phyloP scores from a whole-genome alignment of 2,113 vertebrate genomes.

The Nesogale talazaci region DNA sequence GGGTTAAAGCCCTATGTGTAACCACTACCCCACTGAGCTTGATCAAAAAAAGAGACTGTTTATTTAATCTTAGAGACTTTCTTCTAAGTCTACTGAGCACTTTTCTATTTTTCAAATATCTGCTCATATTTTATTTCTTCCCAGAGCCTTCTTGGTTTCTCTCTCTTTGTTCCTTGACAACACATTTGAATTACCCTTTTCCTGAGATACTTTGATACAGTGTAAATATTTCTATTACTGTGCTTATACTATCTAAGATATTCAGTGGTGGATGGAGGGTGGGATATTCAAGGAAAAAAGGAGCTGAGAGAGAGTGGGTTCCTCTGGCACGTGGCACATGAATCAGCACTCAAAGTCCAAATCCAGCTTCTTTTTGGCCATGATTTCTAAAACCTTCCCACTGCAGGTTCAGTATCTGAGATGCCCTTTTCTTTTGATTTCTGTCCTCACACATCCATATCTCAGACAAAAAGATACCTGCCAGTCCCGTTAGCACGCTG shows the following conservation, averaged over 20 bases:
- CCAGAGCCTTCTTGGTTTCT: neutral
- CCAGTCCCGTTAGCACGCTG: fast-evolving
- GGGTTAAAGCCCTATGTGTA: too few relatives aligned
- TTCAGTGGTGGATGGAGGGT: fast-evolving
- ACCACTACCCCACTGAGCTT: too few relatives aligned
- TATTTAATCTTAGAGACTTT: fast-evolving
- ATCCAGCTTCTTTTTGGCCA: neutral
- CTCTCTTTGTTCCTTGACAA: neutral
- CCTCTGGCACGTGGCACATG: fast-evolving
- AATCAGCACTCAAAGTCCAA: neutral
- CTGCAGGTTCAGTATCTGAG: fast-evolving
- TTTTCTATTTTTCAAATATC: neutral
- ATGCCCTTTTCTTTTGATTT: too few relatives aligned
- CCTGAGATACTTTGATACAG: neutral
- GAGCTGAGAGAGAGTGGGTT: neutral
- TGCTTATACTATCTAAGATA: too few relatives aligned
- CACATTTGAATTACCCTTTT: neutral
- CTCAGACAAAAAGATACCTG: too few relatives aligned
- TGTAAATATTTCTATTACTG: neutral
- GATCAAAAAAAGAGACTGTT: too few relatives aligned
- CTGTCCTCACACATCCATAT: fast-evolving
- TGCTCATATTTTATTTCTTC: neutral
- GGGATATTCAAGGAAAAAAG: fast-evolving
- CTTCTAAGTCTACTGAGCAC: fast-evolving
- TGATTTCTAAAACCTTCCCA: too few relatives aligned